phyloP scores from a whole-genome alignment of 2,888 invertebrate species.

The Acrobasis repandana region DNA sequence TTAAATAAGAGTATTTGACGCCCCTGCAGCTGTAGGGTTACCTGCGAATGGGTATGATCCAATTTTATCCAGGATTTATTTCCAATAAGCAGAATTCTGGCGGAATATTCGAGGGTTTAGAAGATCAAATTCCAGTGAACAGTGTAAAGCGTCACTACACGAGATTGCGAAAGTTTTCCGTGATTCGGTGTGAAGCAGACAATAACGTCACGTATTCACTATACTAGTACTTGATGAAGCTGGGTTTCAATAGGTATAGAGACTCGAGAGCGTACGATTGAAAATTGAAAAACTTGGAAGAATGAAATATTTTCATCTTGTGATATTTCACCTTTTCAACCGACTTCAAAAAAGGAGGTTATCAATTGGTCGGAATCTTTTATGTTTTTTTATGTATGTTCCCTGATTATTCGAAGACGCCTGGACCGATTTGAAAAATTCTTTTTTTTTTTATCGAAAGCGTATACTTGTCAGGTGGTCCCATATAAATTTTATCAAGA shows the following conservation, averaged over 20 bases:
- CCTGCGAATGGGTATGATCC: conserved; percentile 59
- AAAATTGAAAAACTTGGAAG: too few relatives aligned
- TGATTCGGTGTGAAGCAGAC: conserved; percentile 39
- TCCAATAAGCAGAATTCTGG: conserved; percentile 66
- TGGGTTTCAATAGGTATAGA: conserved; percentile 1
- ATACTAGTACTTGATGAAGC: not conserved
- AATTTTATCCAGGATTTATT: conserved; percentile 70
- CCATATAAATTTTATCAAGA: too few relatives aligned
- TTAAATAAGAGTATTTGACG: conserved; percentile 4
- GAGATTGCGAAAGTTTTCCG: conserved; percentile 46
- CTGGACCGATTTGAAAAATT: too few relatives aligned
- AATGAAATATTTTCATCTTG: too few relatives aligned
- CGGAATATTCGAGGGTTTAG: conserved; percentile 58
- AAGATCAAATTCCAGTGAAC: conserved; percentile 52
- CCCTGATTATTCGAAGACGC: too few relatives aligned
- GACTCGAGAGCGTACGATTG: too few relatives aligned
- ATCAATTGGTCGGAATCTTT: too few relatives aligned
- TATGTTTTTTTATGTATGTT: too few relatives aligned
- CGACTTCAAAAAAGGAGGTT: too few relatives aligned
- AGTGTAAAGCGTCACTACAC: conserved; percentile 45
- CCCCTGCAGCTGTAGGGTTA: conserved; percentile 28
- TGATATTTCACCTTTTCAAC: too few relatives aligned
- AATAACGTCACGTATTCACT: not conserved
- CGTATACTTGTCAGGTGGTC: too few relatives aligned
- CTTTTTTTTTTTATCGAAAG: too few relatives aligned